phyloP scores from a whole-genome alignment of 2,888 invertebrate species.

The Lithophane socia region DNA sequence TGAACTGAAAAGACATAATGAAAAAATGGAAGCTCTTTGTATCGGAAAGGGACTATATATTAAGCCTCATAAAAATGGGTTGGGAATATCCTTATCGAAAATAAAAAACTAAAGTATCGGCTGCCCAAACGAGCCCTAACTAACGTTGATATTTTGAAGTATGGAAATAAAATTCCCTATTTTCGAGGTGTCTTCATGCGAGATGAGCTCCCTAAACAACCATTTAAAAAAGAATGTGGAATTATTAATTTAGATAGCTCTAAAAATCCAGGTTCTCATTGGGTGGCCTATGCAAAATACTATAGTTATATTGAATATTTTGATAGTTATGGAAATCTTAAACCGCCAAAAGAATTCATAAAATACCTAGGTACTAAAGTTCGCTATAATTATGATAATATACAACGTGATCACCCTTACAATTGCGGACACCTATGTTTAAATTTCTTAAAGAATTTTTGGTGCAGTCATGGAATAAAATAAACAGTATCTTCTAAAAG shows the following conservation, averaged over 20 bases:
- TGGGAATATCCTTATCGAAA: no score
- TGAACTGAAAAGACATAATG: no score
- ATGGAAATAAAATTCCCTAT: conserved; percentile 8
- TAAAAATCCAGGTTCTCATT: not conserved
- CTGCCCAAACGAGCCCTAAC: not conserved
- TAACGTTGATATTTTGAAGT: conserved; percentile 2
- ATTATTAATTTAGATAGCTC: not conserved
- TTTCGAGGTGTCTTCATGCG: conserved; percentile 11
- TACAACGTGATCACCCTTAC: no score
- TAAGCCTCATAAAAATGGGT: not conserved
- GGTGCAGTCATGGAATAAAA: no score
- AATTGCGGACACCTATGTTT: no score
- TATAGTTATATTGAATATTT: not conserved
- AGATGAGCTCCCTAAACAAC: not conserved
- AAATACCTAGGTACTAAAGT: no score
- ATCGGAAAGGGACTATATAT: not conserved
- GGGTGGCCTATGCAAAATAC: not conserved
- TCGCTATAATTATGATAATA: no score
- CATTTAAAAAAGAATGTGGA: not conserved
- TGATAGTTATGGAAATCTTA: no score
- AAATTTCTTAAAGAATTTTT: no score
- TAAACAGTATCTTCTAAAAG: no score
- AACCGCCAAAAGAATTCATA: no score
- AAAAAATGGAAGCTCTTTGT: not conserved
- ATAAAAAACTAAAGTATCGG: no score